These are phyloP conservation scores for Thalpophila matura DNA, from an alignment of 2,888 invertebrate species.

Conservation along the genomic window DNA sequence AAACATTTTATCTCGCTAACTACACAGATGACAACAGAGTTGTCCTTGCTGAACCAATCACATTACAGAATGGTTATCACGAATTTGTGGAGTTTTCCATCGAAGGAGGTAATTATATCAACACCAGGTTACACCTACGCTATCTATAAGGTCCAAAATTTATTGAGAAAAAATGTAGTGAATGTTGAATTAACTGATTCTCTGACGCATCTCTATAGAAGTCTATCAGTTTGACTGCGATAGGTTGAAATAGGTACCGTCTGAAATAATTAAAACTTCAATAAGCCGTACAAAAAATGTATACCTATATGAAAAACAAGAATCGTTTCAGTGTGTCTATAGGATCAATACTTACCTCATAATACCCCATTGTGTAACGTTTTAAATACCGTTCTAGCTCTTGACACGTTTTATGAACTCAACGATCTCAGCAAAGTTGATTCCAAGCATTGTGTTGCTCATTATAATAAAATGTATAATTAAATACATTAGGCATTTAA, in stretches of 20 bases:
- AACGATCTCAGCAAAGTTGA: too few relatives aligned
- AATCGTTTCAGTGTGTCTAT: too few relatives aligned
- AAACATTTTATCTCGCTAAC: constrained; percentile 82
- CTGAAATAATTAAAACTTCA: too few relatives aligned
- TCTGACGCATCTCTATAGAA: not conserved
- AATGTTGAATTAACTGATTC: not conserved
- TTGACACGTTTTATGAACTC: constrained; percentile 21
- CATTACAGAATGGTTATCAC: constrained; percentile 78
- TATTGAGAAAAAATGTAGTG: not conserved
- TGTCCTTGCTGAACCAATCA: constrained; percentile 71
- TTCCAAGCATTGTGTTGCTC: too few relatives aligned
- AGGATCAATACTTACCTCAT: too few relatives aligned
- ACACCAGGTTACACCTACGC: not conserved
- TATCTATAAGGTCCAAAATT: not conserved
- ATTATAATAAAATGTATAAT: too few relatives aligned
- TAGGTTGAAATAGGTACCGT: too few relatives aligned
- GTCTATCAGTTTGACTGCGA: too few relatives aligned
- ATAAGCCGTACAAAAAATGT: too few relatives aligned
- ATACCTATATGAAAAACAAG: too few relatives aligned
- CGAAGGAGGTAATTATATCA: constrained; percentile 74
- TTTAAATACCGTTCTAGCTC: constrained; percentile 14
- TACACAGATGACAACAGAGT: constrained; percentile 77
- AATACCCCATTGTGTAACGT: constrained; percentile 8
- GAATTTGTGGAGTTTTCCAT: constrained; percentile 75
- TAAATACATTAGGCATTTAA: too few relatives aligned